Base-by-base conservation (phyloP, 2,888 invertebrate genomes). In the Fabriciana adippe region DNA sequence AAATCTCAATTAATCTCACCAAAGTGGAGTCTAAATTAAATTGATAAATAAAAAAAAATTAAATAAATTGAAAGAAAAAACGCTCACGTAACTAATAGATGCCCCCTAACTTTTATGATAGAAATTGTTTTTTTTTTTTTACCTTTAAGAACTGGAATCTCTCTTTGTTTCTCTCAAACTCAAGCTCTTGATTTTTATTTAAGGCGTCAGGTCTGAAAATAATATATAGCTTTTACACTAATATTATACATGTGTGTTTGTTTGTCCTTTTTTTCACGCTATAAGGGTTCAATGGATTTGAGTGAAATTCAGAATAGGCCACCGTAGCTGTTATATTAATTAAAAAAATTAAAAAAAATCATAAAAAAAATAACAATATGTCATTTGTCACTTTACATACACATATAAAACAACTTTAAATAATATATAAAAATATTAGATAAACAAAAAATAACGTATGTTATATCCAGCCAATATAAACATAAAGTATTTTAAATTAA, bases 101-200 rank as follows among this genome's bases (percentile, higher is more conserved):
- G 8, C 35, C 4, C 1, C 6, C 6, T 31, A 31, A 31, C 31
- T 21, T 21, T 2, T 35, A 35, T 11, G 11, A 35, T 35, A 31
- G 2, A 2, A n/a, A 11, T 1, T 55, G n/a, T 31, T 11, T n/a
- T 0, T 31, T 0, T 31, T 14, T 8, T 35, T 8, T 48, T 84
- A 97, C 97, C 95, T 99, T 99, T 14, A 99, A 92, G 84, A 99
- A 99, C 79, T 96, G 95, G 86, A 99, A 99, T 75, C 99, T 93
- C 81, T 99, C 99, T 80, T 96, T 96, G 85, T 99, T 99, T 71
- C 99, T 95, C 80, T 97, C 96, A 86, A 99, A 99, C 84, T 99
- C 99, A 63, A 99, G 84, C 70, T 97, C 96, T 85, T 99, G 97
- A 85, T 99, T 99, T 84, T 98, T 97, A 78, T 95, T 94, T 61